Base-by-base conservation (phyloP, 2,113 vertebrate genomes). In the Tenrec ecaudatus region DNA sequence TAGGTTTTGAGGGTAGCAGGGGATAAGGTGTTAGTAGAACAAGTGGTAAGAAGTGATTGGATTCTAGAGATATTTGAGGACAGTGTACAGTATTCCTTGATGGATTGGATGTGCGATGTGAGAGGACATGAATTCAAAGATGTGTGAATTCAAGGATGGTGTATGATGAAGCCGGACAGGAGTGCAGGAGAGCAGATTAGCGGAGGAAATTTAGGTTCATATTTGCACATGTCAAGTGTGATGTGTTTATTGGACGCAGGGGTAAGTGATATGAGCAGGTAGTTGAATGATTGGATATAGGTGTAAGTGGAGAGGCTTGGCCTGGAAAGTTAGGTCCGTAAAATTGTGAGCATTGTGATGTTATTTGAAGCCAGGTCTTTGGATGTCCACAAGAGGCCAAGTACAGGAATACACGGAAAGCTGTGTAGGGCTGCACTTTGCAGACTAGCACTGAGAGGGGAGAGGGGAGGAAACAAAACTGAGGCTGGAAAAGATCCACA, bases 181-280 rank as follows among this genome's bases (percentile, higher is more conserved):
- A 1, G n/a, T 0, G 2, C 27, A 27, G 19, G 25, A 6, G 17
- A 36, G 3, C 4, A 0, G 60, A 17, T 58, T n/a, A 36, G 23
- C 16, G n/a, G 58, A 47, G 29, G 40, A n/a, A 4, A 31, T 40
- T 36, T 0, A 36, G 75, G 7, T 20, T 60, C 22, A 0, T 10
- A 36, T 20, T 20, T 19, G 40, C 38, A 40, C 20, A 19, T 0
- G 16, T 17, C n/a, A 1, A n/a, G 58, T 10, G 3, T n/a, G 66
- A 11, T 9, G 36, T 38, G 11, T 20, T 22, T 43, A 6, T 68
- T 31, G 23, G 40, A n/a, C 1, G 10, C 3, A 7, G 27, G 17
- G 17, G 15, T 43, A 57, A 57, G 8, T n/a, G 29, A 64, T 64
- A 27, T 33, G 33, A 75, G 27, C 40, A 7, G 36, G 43, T 3